Base-by-base conservation (phyloP, 2,797 vertebrate species). In the Microchirus variegatus region DNA sequence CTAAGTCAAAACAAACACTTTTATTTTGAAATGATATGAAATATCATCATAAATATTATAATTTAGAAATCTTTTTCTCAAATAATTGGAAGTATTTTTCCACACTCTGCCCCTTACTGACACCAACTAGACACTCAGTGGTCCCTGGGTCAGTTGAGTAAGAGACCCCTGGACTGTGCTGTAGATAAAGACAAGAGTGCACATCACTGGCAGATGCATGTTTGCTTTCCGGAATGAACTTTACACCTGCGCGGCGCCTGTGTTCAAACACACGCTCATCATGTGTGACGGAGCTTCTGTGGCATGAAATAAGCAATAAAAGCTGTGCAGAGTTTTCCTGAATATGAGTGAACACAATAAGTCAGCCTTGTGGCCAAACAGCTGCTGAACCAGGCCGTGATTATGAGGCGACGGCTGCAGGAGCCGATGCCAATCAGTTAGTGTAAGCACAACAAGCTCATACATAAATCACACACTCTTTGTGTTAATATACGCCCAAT, bases 141-240 rank as follows among this genome's bases (percentile, higher is more conserved):
- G 22, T 5, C 22, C 22, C 22, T 22, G 22, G 22, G 22, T 22
- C 22, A 22, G 3, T 22, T 22, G 22, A 22, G 22, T 22, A 3
- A 22, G 3, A 22, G 22, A 22, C 22, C 22, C 22, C 22, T 1
- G 22, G 22, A 22, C 22, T 58, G 47, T 49, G 31, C 37, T 42
- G 37, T 10, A 13, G 12, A 11, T n/a, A 50, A 43, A 40, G 22
- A 40, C 52, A 5, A 41, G 35, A 31, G 16, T 15, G 36, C 26
- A 42, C 19, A 55, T 52, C 45, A 16, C 41, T 48, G 17, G 38
- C 7, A n/a, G 22, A 35, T 13, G 6, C 35, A 9, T 71, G 70
- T 78, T 77, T 73, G 55, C 53, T 47, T 16, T 10, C 54, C 49
- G 53, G 31, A 65, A 58, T 75, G 48, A 75, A 63, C 59, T 73